phyloP scores from a whole-genome alignment of 2,113 vertebrate genomes.

The Lepisosteus osseus region DNA sequence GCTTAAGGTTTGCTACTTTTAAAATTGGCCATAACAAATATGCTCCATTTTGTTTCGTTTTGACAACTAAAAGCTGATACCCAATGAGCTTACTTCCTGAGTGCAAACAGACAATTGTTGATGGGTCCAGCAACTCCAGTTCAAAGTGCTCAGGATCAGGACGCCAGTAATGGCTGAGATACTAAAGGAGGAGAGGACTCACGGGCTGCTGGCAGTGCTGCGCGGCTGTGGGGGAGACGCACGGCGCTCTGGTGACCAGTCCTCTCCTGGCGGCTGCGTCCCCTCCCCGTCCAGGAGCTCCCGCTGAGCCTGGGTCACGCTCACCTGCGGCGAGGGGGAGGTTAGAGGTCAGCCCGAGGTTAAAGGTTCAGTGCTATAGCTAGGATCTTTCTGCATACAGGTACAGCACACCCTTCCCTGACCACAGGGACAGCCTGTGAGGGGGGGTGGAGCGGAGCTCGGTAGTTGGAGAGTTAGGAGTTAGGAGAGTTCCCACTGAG shows the following conservation, averaged over 20 bases:
- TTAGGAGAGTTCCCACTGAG: too few relatives aligned
- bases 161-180: neutral
- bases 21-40: too few relatives aligned
- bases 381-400: too few relatives aligned
- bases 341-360: neutral
- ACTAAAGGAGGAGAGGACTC: slow-evolving; percentile 18
- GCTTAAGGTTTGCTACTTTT: too few relatives aligned
- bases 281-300: slow-evolving; percentile 59
- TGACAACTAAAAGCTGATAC: too few relatives aligned
- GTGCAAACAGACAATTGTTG: too few relatives aligned
- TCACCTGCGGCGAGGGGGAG: slow-evolving; percentile 1
- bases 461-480: too few relatives aligned
- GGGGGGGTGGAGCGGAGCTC: too few relatives aligned
- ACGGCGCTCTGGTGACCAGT: slow-evolving; percentile 48
- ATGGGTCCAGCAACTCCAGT: neutral
- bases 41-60: too few relatives aligned
- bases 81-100: too few relatives aligned
- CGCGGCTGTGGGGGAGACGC: slow-evolving; percentile 21
- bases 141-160: neutral
- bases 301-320: slow-evolving; percentile 33
- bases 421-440: too few relatives aligned
- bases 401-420: too few relatives aligned
- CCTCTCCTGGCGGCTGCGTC: slow-evolving; percentile 52
- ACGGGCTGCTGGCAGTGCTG: slow-evolving; percentile 41
- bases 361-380: neutral